These are phyloP conservation scores for Ischnura elegans DNA, from an alignment of 2,888 invertebrate genomes.

Conservation along the genomic window DNA sequence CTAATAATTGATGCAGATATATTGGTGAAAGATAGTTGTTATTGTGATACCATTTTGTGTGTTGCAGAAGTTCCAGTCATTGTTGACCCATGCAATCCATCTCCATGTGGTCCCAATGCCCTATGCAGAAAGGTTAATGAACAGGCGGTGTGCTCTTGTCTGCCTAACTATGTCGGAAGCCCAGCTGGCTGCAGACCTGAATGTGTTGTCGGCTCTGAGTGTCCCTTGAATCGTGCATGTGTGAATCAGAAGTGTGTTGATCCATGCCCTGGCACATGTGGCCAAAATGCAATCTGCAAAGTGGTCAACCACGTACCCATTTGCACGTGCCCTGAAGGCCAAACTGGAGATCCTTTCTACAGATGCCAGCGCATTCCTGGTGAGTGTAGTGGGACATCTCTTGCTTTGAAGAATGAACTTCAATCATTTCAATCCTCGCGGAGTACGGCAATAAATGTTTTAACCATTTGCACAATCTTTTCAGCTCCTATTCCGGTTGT, in stretches of 20 bases:
- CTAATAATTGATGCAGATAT: too few relatives aligned
- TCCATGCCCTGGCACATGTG: slow-evolving; percentile 89
- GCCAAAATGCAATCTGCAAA: slow-evolving; percentile 86
- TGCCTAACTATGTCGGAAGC: slow-evolving; percentile 74
- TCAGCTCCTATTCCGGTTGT: slow-evolving; percentile 34
- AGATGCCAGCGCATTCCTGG: slow-evolving; percentile 75
- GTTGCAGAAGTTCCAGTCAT: slow-evolving; percentile 42
- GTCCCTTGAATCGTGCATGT: slow-evolving; percentile 84
- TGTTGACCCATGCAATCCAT: slow-evolving; percentile 72
- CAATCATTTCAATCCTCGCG: not conserved
- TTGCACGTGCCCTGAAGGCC: slow-evolving; percentile 86
- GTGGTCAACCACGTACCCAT: slow-evolving; percentile 89
- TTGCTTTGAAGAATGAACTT: not conserved
- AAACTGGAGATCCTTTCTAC: slow-evolving; percentile 82
- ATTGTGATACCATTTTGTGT: not conserved
- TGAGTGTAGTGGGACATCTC: slow-evolving; percentile 58
- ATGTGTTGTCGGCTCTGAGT: slow-evolving; percentile 86
- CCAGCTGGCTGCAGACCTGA: slow-evolving; percentile 82
- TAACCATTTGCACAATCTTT: not conserved
- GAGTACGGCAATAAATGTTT: not conserved
- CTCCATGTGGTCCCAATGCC: slow-evolving; percentile 75
- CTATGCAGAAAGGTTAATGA: slow-evolving; percentile 85
- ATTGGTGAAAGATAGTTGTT: too few relatives aligned
- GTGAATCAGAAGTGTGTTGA: slow-evolving; percentile 86
- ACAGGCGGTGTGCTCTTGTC: slow-evolving; percentile 84